Evolutionary conservation across 2,888 invertebrate genomes (phyloP), one percentile per base, ranked within the genome.

Genomic region (Drosophila mayaguana): DNA sequence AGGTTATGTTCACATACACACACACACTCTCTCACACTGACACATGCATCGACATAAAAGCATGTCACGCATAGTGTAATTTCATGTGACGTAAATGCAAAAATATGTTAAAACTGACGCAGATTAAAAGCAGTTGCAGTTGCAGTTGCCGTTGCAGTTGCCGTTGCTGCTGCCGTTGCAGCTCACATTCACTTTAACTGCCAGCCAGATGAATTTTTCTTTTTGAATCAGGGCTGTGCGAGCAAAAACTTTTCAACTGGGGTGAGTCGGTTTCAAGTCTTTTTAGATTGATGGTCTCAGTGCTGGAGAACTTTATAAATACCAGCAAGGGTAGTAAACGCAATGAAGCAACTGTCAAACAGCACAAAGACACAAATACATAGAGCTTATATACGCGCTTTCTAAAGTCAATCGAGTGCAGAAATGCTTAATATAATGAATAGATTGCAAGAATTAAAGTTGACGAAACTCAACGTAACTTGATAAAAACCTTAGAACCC

Each of bases 81-180:
- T 81, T 71, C 80, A 81, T 84, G 84, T 85, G 84, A 85, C 84
- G 84, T 82, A 85, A 87, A 85, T 87, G 84, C 82, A 84, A 85
- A 85, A 82, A 85, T 87, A 87, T 87, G 84, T 82, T 80, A 83
- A 86, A 76, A 81, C 76, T 74, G 70, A 72, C 28, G 72, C 74
- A 65, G 68, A 86, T 81, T 77, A 80, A 80, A 81, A 78, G 68
- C 67, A 46, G 59, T 59, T 40, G 57, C 59, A 34, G 54, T 59
- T 57, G 46, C 46, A 0, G 25, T 46, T 45, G 45, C 45, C 6
- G 45, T 45, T 46, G 25, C 46, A 12, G 36, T 36, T 36, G 34
- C 34, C 1, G 36, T 36, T 36, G 36, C 14, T 5, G 36, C 22
- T 45, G 45, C 45, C 14, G 3, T 25, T 46, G 42, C 43, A 6